Base-by-base conservation (phyloP, 1,140 invertebrate genomes). In the Penaeus vannamei region DNA sequence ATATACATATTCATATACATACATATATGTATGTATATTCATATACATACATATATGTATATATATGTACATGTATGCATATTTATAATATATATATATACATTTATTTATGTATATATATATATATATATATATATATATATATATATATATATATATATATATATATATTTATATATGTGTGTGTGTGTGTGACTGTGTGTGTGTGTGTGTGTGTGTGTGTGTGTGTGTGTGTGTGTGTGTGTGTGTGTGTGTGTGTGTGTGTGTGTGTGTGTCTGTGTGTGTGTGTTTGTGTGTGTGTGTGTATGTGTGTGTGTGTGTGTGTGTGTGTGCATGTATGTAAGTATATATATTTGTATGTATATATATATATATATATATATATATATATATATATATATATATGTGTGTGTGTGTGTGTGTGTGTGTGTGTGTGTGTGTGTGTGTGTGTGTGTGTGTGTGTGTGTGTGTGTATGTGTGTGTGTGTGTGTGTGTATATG, bases 41-140 rank as follows among this genome's bases (percentile, higher is more conserved):
- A 7, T 42, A n/a, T 22, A 7, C n/a, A 23, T 72, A 23, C 1
- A 7, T 22, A 1, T 3, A 23, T 14, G 4, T 69, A 69, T 23
- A 69, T 69, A 69, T 69, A 69, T 69, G 23, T 23, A 69, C 23
- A 69, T 23, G 23, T 69, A 69, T 23, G 23, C 23, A 69, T 69
- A 69, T 69, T 3, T 76, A 76, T 76, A 22, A 26, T 76, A 5
- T 32, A 26, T 76, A 26, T 76, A 26, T 76, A 26, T 76, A 26
- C 32, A 36, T 76, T 19, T 76, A 22, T 76, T 20, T 76, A 36
- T 32, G 3, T 29, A 20, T 10, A 20, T 76, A 20, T 76, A 20
- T 76, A 20, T 76, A 29, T 76, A 20, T 76, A 20, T 76, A 20
- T 76, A 1, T 76, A 76, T 76, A 76, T 76, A 76, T 76, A 32